Evolutionary conservation across 2,113 vertebrate species (phyloP), one percentile per base, ranked within the genome.

Genomic region (Triplophysa rosa): DNA sequence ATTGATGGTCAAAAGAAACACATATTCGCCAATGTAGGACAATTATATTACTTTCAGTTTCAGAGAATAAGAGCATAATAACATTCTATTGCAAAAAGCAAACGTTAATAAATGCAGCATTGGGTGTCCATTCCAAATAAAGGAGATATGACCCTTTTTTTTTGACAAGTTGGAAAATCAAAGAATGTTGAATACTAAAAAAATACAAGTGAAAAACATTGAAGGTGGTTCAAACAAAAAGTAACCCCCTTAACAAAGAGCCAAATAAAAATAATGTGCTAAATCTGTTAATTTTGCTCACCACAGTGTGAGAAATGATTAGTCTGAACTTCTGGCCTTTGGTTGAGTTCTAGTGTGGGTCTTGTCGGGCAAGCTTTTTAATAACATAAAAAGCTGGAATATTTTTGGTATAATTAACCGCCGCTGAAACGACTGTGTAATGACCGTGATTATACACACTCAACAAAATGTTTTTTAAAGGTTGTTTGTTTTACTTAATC

Each of bases 401-500:
- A 61, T 61, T n/a, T 72, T 52, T 26, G 33, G 8, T 67, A 17
- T 66, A 77, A 81, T 12, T 75, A 19, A 16, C 8, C 73, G 63
- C 33, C 9, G 77, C 72, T 42, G 17, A 77, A 14, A 70, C 16
- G 42, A 23, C n/a, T 9, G 45, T 29, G 47, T 40, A 67, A 67
- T 73, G 59, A 78, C 24, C 5, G 5, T 3, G 10, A 47, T 42
- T 23, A 67, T n/a, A 72, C 23, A n/a, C n/a, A n/a, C n/a, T n/a
- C n/a, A n/a, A n/a, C n/a, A n/a, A n/a, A n/a, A n/a, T n/a, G n/a
- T n/a, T n/a, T n/a, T n/a, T n/a, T n/a, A n/a, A n/a, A n/a, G n/a
- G n/a, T n/a, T n/a, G n/a, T n/a, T n/a, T n/a, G n/a, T n/a, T n/a
- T n/a, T n/a, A n/a, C n/a, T n/a, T n/a, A n/a, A n/a, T n/a, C n/a